Evolutionary conservation across 1,140 invertebrate genomes (phyloP).

Genomic region (Listronotus bonariensis): DNA sequence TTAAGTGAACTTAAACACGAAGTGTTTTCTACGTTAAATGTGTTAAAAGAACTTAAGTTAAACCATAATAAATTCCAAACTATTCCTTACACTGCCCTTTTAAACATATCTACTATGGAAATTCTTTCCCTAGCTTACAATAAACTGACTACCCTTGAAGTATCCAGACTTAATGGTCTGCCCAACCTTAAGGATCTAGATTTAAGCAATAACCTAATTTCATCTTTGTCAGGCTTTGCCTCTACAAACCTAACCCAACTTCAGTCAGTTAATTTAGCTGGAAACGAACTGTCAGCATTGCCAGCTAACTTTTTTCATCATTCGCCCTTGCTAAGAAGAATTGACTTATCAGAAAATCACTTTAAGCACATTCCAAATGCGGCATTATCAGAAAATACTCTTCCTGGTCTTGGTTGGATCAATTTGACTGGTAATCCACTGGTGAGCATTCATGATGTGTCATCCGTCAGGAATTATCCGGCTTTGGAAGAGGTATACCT

Average conservation of each 20-base stretch:
- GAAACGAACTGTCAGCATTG: constrained; percentile 75
- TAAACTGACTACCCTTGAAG: constrained; percentile 71
- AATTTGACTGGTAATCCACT: constrained; percentile 85
- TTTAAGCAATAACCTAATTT: constrained; percentile 75
- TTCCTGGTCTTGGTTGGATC: constrained; percentile 73
- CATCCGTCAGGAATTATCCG: constrained; percentile 68
- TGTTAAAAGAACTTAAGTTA: constrained; percentile 75
- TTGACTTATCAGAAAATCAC: constrained; percentile 80
- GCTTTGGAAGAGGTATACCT: constrained; percentile 67
- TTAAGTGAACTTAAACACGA: constrained; percentile 67
- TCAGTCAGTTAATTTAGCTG: constrained; percentile 73
- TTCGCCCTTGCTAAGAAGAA: constrained; percentile 69
- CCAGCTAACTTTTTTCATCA: constrained; percentile 81
- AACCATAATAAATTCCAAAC: constrained; percentile 72
- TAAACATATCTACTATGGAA: constrained; percentile 74
- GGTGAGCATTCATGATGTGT: constrained; percentile 69
- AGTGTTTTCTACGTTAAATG: constrained; percentile 70
- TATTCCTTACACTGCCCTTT: constrained; percentile 77
- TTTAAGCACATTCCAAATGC: constrained; percentile 82
- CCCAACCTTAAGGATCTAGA: constrained; percentile 74
- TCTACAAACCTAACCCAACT: constrained; percentile 74
- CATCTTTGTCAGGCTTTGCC: constrained; percentile 76
- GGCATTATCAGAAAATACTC: constrained; percentile 73
- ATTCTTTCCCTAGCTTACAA: constrained; percentile 74
- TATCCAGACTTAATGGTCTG: constrained; percentile 74